phyloP scores from a whole-genome alignment of 2,113 vertebrate species.

The Panurus biarmicus region DNA sequence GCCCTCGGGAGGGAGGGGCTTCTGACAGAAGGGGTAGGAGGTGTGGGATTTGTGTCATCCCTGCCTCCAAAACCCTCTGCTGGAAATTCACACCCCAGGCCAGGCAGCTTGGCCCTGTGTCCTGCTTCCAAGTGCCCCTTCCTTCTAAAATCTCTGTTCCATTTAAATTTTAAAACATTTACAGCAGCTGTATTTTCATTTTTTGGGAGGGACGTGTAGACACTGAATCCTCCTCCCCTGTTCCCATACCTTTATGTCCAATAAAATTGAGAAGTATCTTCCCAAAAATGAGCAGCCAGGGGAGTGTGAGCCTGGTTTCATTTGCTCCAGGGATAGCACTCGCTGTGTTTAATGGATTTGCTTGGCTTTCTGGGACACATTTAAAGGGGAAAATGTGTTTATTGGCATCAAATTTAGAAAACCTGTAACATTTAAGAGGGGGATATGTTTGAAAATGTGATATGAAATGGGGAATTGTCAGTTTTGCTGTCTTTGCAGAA shows the following conservation, averaged over 20 bases:
- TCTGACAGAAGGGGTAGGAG: neutral
- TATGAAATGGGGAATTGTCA: neutral
- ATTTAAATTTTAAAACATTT: neutral
- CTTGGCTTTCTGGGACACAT: neutral
- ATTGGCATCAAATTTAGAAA: slow-evolving; percentile 2
- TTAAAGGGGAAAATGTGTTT: neutral
- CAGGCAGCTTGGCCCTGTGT: neutral
- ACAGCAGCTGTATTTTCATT: neutral
- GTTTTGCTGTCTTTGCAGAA: slow-evolving; percentile 27
- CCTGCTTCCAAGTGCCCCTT: neutral
- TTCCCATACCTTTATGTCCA: neutral
- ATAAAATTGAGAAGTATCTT: neutral
- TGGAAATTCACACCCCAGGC: neutral
- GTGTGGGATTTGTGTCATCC: neutral
- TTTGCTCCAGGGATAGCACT: neutral
- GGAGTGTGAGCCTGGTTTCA: neutral
- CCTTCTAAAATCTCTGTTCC: neutral
- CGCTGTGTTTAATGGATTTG: neutral
- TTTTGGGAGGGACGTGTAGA: neutral
- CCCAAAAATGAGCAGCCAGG: neutral
- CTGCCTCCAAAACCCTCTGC: neutral
- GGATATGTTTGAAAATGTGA: neutral
- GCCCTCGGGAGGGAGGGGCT: neutral
- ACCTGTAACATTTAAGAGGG: neutral
- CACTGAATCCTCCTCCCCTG: neutral